These are phyloP conservation scores for Zoanthus gigantus DNA, from an alignment of 92 coral and sea anemone genomes.

Conservation along the genomic window DNA sequence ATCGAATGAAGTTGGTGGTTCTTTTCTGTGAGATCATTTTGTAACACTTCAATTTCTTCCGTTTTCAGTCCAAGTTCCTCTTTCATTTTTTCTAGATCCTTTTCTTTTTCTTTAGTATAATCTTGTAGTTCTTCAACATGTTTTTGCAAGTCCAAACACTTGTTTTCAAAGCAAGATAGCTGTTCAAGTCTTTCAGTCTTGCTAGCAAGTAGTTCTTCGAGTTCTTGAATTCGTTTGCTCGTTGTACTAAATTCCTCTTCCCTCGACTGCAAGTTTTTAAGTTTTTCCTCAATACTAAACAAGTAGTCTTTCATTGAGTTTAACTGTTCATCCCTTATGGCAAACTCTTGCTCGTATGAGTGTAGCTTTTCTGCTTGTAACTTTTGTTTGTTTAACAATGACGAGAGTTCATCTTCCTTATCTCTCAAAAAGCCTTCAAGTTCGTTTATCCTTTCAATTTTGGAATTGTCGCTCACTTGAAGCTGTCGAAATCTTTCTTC, in stretches of 20 bases:
- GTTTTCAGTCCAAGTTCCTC: conserved; percentile 32
- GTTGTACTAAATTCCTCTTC: conserved; percentile 55
- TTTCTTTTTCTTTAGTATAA: not conserved
- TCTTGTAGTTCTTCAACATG: not conserved
- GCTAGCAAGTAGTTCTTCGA: not conserved
- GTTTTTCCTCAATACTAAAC: conserved; percentile 33
- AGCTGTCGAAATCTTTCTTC: conserved; percentile 21
- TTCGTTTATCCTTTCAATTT: conserved; percentile 18
- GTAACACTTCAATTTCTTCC: conserved; percentile 64
- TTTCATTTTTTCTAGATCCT: conserved; percentile 26
- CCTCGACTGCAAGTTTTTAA: conserved; percentile 35
- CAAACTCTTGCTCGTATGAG: conserved; percentile 52
- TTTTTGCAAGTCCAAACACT: conserved; percentile 8
- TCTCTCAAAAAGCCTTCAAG: conserved; percentile 17
- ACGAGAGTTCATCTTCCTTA: conserved; percentile 22
- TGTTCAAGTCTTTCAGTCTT: not conserved
- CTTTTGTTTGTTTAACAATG: not conserved
- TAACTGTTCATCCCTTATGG: conserved; percentile 60
- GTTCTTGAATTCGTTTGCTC: conserved; percentile 32
- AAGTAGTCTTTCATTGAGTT: conserved; percentile 61
- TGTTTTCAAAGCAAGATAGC: not conserved
- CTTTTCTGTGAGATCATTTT: conserved; percentile 67
- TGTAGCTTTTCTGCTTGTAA: conserved; percentile 27
- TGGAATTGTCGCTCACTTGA: not conserved
- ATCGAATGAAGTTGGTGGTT: conserved; percentile 47